A percentile compares a stretch with the other conserved stretches of the same genome.
Conservation (phyloP, 2,888 invertebrate genomes). For the Spisula subtruncata region DNA sequence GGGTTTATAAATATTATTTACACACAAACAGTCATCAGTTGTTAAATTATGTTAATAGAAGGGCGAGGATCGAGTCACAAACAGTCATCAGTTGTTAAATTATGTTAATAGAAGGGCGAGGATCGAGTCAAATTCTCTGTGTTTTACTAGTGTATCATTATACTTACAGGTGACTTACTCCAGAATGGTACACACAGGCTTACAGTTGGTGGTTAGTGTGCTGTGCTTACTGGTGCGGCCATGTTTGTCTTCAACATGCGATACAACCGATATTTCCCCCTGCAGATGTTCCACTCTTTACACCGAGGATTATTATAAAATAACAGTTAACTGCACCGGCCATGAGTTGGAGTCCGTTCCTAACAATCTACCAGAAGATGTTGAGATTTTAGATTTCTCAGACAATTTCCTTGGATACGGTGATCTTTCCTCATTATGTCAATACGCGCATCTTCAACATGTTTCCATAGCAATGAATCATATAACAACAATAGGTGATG, state of each 20-base stretch:
- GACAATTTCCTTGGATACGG: constrained; percentile 38
- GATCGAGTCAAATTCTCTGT: too few species aligned
- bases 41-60: too few species aligned
- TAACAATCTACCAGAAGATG: constrained; percentile 27
- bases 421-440: constrained; percentile 32
- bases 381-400: constrained; percentile 40
- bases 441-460: constrained; percentile 21
- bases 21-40: too few species aligned
- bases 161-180: not conserved
- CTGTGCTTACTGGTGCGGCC: not conserved
- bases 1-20: too few species aligned
- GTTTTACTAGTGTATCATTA: not conserved
- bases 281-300: constrained; percentile 28
- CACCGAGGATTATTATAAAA: not conserved
- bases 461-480: constrained; percentile 49
- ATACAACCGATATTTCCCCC: constrained; percentile 23
- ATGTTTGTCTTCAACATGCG: not conserved
- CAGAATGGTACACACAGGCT: not conserved
- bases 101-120: too few species aligned
- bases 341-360: constrained; percentile 40
- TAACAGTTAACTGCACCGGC: constrained; percentile 32
- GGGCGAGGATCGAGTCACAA: too few species aligned
- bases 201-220: not conserved
- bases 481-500: constrained; percentile 9
- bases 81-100: too few species aligned